Evolutionary conservation across 2,113 vertebrate species (phyloP), one percentile per base, ranked within the genome.

Genomic region (Osmerus eperlanus): DNA sequence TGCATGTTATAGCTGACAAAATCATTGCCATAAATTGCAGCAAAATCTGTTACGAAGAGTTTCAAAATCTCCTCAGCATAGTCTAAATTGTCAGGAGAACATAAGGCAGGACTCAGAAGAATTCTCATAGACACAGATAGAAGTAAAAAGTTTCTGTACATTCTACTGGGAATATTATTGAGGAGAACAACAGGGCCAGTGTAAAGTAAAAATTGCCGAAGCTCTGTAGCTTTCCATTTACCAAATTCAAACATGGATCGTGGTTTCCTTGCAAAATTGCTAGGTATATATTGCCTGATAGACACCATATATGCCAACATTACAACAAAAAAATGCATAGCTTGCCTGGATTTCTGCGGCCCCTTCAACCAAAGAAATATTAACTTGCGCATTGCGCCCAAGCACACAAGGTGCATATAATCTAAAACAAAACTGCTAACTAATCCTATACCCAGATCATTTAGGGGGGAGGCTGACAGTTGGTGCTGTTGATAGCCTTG

Each of bases 191-290:
- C 25, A 25, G 25, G 25, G 25, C 25, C 25, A 25, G 25, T 25
- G 25, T 25, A 25, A 25, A 25, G 25, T 25, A 25, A 25, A 25
- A 25, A 25, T 25, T 25, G 74, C 3, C 66, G 16, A 51, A 71
- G n/a, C 51, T 76, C 74, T 25, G 68, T 76, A 7, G 74, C 74
- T 29, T 76, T 76, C 67, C 74, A 76, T 14, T 25, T 53, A 3
- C 36, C 51, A 12, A 76, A 54, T 62, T 76, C 62, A 3, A 65
- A 19, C 12, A 76, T 14, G 21, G 61, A 71, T 23, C 74, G 63
- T 28, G 74, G 74, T 51, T 71, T 71, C 32, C 74, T 29, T 9
- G 75, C 23, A 69, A 73, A 78, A 56, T 78, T 69, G 5, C 29
- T 51, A 0, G 71, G 76, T 7, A 69, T 18, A 29, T 71, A 25